Percentiles rank a stretch among this genome's conserved stretches.
Conservation (phyloP, 2,797 vertebrate species). For the Microhierax caerulescens region DNA sequence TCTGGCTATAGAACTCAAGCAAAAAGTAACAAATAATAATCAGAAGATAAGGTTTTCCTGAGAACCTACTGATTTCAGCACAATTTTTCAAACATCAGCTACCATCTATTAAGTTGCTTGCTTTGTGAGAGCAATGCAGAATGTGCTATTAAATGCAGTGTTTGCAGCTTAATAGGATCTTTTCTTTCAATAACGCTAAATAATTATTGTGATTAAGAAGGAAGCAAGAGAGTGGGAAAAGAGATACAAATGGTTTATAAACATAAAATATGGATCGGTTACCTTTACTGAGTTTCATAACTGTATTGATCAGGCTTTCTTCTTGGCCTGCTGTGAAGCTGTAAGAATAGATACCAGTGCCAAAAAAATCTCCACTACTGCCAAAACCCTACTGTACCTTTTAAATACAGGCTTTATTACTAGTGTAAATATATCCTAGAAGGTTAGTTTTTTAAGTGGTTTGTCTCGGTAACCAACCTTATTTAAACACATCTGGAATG, state of each 20-base stretch:
- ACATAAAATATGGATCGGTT: background rate
- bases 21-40: constrained; percentile 45
- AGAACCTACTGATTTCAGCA: constrained; percentile 37
- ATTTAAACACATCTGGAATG: constrained; percentile 53
- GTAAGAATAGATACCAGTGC: background rate
- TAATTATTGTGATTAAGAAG: background rate
- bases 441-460: constrained; percentile 22
- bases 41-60: constrained; percentile 20
- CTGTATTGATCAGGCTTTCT: constrained; percentile 8
- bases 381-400: background rate
- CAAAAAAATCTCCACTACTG: background rate
- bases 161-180: background rate
- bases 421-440: background rate
- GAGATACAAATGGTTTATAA: background rate
- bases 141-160: background rate
- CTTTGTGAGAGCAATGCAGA: background rate
- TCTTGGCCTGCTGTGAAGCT: background rate
- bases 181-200: background rate
- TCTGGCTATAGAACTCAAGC: constrained; percentile 6
- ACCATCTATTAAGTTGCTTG: background rate
- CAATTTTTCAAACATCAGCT: background rate
- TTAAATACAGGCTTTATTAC: constrained; percentile 19
- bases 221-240: background rate
- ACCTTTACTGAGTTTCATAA: background rate
- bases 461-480: constrained; percentile 10